Evolutionary conservation across 2,797 vertebrate species (phyloP).

Genomic region (Gymnoscopelus microlampas): DNA sequence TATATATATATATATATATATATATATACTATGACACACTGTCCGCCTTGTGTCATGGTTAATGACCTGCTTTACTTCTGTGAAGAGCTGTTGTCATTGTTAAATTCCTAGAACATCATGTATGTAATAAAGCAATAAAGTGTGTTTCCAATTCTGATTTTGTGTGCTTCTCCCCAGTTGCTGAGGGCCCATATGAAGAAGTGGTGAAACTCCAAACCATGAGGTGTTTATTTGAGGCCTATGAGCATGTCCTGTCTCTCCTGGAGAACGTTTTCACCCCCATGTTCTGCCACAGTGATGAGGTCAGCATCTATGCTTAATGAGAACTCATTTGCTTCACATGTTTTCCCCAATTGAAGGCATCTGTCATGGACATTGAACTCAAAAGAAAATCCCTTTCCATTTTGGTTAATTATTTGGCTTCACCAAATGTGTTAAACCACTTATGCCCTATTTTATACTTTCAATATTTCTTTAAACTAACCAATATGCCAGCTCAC

Average conservation of each 20-base stretch:
- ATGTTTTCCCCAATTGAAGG: background rate
- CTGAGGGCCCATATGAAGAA: slow-evolving; percentile 87
- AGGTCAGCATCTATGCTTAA: slow-evolving; percentile 76
- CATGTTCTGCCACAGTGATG: slow-evolving; percentile 98
- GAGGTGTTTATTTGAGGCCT: slow-evolving; percentile 97
- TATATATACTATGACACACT: background rate
- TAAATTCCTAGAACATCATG: too few relatives aligned
- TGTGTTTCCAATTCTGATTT: background rate
- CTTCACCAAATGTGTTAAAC: background rate
- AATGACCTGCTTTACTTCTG: too few relatives aligned
- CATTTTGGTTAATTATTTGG: slow-evolving; percentile 7
- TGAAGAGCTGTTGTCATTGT: too few relatives aligned
- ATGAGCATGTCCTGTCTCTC: slow-evolving; percentile 95
- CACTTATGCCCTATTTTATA: background rate
- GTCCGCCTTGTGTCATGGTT: too few relatives aligned
- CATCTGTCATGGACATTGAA: slow-evolving; percentile 6
- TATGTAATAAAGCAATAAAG: too few relatives aligned
- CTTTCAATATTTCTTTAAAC: too few relatives aligned
- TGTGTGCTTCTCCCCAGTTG: slow-evolving; percentile 78
- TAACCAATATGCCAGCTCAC: too few relatives aligned
- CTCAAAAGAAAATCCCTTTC: background rate
- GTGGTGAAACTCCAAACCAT: slow-evolving; percentile 97
- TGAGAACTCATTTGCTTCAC: slow-evolving; percentile 16
- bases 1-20: background rate
- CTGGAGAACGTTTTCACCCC: slow-evolving; percentile 96